Percentiles rank a stretch among this genome's conserved stretches.
These are phyloP conservation scores for Teleogryllus oceanicus DNA, from an alignment of 2,888 invertebrate genomes.

Conservation along the genomic window DNA sequence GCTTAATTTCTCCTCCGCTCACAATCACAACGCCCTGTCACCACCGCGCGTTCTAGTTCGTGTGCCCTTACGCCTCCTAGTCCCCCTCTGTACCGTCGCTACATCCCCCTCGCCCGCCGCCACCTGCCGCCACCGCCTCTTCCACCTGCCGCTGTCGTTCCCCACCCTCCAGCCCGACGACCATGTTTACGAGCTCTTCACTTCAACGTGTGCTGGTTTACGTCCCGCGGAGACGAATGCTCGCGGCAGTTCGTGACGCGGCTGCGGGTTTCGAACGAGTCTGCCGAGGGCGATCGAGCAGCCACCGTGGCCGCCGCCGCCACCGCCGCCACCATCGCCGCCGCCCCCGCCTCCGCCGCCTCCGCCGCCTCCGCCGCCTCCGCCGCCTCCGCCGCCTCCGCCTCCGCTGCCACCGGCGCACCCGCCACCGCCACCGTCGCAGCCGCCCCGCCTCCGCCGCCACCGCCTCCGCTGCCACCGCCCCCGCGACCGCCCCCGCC, in stretches of 20 bases:
- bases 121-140: not conserved
- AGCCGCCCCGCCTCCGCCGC: not conserved
- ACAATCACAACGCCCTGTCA: too few species aligned
- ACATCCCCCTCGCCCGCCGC: not conserved
- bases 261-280: not conserved
- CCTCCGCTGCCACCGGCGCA: too few species aligned
- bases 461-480: too few species aligned
- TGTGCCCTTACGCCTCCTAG: not conserved
- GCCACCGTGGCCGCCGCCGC: not conserved
- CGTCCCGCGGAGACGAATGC: constrained; percentile 4
- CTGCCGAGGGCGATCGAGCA: not conserved
- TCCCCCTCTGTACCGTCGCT: not conserved
- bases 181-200: not conserved
- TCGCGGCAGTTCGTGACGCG: not conserved
- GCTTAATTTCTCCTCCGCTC: too few species aligned
- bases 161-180: not conserved
- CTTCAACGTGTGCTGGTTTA: not conserved
- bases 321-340: too few species aligned
- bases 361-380: too few species aligned
- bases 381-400: too few species aligned
- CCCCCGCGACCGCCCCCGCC: too few species aligned
- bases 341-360: too few species aligned
- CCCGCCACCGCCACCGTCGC: too few species aligned
- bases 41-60: too few species aligned
- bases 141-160: not conserved